phyloP scores from a whole-genome alignment of 2,113 vertebrate species.

The Aldabrachelys gigantea region DNA sequence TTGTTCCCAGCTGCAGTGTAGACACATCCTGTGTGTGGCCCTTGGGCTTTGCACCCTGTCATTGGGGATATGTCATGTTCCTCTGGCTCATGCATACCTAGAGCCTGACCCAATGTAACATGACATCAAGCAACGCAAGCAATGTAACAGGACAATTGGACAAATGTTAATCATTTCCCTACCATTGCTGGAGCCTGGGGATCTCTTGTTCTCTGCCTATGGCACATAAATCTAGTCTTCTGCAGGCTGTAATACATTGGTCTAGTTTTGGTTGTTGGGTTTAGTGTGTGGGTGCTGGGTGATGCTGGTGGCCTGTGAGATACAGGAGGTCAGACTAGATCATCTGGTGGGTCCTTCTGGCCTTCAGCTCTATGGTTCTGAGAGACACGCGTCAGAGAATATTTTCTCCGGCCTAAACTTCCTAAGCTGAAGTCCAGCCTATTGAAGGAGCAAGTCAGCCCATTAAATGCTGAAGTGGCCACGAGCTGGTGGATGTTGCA shows the following conservation, averaged over 20 bases:
- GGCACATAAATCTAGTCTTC: not conserved
- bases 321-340: not conserved
- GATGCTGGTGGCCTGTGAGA: not conserved
- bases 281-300: not conserved
- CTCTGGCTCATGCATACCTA: not conserved
- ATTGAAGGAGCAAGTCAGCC: constrained; percentile 27
- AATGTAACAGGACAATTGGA: not conserved
- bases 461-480: constrained; percentile 22
- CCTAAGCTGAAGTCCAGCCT: not conserved
- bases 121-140: not conserved
- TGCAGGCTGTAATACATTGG: not conserved
- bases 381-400: constrained; percentile 17
- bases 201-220: not conserved
- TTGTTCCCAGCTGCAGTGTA: not conserved
- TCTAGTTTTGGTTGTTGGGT: not conserved
- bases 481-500: not conserved
- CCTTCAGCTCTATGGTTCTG: not conserved
- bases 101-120: constrained; percentile 41
- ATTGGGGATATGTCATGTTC: constrained; percentile 31
- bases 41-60: constrained; percentile 33
- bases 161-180: constrained; percentile 19
- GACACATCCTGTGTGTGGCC: not conserved
- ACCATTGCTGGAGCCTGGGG: no score
- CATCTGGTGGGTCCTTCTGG: not conserved
- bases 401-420: constrained; percentile 40